Evolutionary conservation across 2,888 invertebrate genomes (phyloP).

Genomic region (Trachelus tabidus): DNA sequence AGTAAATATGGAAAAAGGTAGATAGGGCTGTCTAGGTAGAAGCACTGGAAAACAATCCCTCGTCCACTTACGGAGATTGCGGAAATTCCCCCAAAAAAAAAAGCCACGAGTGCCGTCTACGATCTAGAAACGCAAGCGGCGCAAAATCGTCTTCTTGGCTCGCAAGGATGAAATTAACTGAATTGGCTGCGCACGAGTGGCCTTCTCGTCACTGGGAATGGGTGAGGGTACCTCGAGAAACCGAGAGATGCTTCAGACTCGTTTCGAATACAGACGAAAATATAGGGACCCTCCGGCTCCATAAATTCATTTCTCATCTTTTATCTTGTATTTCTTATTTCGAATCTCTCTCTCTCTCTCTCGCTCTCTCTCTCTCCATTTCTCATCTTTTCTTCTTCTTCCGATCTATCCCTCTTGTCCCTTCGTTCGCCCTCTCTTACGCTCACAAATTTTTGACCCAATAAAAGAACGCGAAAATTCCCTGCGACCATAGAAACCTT

Average conservation of each 20-base stretch:
- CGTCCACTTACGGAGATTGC: neutral
- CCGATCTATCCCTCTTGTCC: neutral
- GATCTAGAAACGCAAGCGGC: conserved; percentile 3
- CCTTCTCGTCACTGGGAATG: conserved; percentile 6
- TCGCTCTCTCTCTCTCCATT: conserved; percentile 13
- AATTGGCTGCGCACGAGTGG: conserved; percentile 23
- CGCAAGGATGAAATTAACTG: conserved; percentile 21
- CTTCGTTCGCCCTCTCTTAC: conserved; percentile 14
- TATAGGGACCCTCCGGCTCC: conserved; percentile 9
- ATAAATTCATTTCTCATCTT: conserved; percentile 23
- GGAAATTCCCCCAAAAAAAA: neutral
- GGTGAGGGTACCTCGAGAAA: neutral
- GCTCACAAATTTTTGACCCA: conserved; percentile 14
- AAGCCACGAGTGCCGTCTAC: neutral
- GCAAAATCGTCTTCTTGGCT: conserved; percentile 12
- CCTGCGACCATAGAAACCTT: neutral
- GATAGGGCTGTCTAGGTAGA: neutral
- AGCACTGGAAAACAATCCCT: neutral
- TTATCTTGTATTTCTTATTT: conserved; percentile 10
- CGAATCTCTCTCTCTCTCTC: conserved; percentile 20
- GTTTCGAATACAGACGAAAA: conserved; percentile 10
- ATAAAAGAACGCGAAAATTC: neutral
- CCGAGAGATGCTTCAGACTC: neutral
- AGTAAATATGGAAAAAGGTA: neutral
- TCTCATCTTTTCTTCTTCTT: neutral